Conservation (phyloP, 2,113 vertebrate genomes). For the Euleptes europaea region DNA sequence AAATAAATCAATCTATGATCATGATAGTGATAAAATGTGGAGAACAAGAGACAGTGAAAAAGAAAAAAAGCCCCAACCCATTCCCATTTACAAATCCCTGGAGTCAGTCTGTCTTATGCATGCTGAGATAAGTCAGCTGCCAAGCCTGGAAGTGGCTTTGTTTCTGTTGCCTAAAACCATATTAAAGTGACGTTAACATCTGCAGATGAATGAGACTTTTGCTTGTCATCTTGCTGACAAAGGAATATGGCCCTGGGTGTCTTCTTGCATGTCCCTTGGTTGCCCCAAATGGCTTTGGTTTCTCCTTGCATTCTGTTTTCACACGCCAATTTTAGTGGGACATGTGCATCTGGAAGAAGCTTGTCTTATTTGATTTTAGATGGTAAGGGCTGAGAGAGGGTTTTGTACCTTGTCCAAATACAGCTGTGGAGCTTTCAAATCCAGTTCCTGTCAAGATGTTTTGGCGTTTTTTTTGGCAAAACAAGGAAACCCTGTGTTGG, state of each 20-base stretch:
- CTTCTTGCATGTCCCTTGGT: neutral
- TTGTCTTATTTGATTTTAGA: neutral
- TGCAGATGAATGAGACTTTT: slow-evolving; percentile 5
- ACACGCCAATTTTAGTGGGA: neutral
- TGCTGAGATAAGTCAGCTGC: slow-evolving; percentile 15
- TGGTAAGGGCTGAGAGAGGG: too few relatives aligned
- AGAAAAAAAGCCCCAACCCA: neutral
- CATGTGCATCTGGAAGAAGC: neutral
- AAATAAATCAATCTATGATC: neutral
- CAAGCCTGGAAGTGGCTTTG: neutral
- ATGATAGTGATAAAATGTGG: neutral
- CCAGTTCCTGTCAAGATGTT: neutral
- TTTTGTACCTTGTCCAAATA: neutral
- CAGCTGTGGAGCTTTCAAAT: neutral
- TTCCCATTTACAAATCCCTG: neutral
- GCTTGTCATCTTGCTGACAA: neutral
- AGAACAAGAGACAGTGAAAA: neutral
- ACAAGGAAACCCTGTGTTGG: neutral
- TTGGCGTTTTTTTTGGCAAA: neutral
- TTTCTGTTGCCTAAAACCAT: neutral
- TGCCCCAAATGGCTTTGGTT: neutral
- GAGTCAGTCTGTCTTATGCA: neutral
- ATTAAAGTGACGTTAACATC: neutral
- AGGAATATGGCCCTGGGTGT: neutral
- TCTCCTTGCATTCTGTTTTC: neutral